These are phyloP conservation scores for Collichthys lucidus DNA, from an alignment of 2,113 vertebrate species.

Conservation along the genomic window DNA sequence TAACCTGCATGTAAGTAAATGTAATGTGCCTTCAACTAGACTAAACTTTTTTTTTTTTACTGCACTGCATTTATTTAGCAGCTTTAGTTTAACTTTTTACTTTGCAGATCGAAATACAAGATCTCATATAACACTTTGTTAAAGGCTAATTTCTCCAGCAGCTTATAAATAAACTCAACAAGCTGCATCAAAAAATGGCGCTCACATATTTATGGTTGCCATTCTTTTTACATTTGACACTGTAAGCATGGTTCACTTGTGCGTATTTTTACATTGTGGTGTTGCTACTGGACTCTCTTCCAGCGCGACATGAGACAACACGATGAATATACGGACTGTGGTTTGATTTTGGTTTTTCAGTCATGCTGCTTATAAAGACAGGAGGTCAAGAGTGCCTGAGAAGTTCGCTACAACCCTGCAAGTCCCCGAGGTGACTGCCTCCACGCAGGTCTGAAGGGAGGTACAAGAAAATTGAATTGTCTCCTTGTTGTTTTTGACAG, in stretches of 20 bases:
- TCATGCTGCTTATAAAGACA: constrained; percentile 2
- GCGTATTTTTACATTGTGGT: background rate
- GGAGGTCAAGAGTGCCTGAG: constrained; percentile 32
- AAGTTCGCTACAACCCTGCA: constrained; percentile 22
- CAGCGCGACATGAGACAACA: background rate
- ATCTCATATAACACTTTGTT: too few relatives aligned
- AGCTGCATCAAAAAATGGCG: background rate
- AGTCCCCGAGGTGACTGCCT: constrained; percentile 30
- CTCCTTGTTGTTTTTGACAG: constrained; percentile 35
- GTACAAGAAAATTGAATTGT: background rate
- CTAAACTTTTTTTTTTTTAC: background rate
- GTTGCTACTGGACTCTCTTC: background rate
- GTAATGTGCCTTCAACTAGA: background rate
- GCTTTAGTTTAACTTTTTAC: background rate
- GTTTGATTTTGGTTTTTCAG: background rate
- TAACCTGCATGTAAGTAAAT: too few relatives aligned
- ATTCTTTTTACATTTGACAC: background rate
- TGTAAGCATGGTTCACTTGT: background rate
- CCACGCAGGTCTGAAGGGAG: constrained; percentile 3
- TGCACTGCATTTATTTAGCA: background rate
- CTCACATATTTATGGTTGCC: background rate
- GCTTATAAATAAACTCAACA: background rate
- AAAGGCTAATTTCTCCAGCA: too few relatives aligned
- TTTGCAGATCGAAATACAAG: background rate
- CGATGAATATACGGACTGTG: background rate